A percentile compares a stretch with the other conserved stretches of the same genome.
phyloP scores from a whole-genome alignment of 2,888 invertebrate genomes.

The Neoascia interrupta region DNA sequence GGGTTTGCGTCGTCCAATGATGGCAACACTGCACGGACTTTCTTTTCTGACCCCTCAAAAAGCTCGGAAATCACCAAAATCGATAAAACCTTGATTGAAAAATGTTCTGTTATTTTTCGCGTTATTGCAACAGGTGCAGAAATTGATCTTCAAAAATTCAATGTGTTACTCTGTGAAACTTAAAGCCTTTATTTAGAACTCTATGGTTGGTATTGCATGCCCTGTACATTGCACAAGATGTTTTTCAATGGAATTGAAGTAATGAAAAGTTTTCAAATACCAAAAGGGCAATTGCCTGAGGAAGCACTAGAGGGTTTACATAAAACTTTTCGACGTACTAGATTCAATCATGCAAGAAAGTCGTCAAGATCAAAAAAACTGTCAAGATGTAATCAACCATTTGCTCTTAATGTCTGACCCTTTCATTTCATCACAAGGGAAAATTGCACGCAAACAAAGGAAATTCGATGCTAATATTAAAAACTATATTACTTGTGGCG shows the following conservation, averaged over 20 bases:
- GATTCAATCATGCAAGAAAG: constrained; percentile 6
- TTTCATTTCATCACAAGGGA: constrained; percentile 8
- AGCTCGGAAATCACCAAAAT: background rate
- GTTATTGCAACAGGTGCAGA: background rate
- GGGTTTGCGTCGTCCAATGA: background rate
- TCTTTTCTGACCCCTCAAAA: background rate
- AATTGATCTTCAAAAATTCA: background rate
- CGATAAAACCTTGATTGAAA: no score
- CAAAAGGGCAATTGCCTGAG: no score
- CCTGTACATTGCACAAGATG: no score
- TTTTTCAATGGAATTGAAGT: no score
- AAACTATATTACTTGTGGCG: no score
- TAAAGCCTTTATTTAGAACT: background rate
- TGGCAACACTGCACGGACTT: background rate
- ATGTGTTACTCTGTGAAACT: background rate
- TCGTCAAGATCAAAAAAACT: constrained; percentile 6
- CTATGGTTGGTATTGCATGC: background rate
- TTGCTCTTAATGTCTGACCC: constrained; percentile 9
- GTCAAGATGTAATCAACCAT: constrained; percentile 2
- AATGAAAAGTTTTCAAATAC: no score
- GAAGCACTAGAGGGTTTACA: no score
- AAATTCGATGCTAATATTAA: no score
- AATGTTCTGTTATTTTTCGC: no score
- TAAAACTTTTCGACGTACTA: constrained; percentile 5
- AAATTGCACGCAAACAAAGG: constrained; percentile 10